Percentiles rank a stretch among this genome's conserved stretches.
phyloP scores from a whole-genome alignment of 1,140 invertebrate species.

The Mizuhopecten yessoensis region DNA sequence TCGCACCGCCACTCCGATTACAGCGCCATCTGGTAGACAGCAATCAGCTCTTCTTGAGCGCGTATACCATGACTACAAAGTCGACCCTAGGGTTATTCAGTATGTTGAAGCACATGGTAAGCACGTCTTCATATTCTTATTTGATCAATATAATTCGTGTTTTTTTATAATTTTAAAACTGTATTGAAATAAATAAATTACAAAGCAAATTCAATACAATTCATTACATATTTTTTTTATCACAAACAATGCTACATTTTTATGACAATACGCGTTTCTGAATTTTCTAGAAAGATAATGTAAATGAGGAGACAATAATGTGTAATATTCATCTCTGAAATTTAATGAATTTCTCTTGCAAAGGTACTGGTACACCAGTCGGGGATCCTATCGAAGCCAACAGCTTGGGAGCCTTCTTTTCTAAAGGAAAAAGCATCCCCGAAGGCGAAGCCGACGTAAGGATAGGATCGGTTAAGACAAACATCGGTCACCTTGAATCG shows the following conservation, averaged over 20 bases:
- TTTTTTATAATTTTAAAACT: no score
- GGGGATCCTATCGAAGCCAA: slow-evolving; percentile 69
- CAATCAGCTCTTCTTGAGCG: slow-evolving; percentile 53
- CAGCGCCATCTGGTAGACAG: slow-evolving; percentile 64
- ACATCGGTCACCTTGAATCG: slow-evolving; percentile 88
- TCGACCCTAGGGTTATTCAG: slow-evolving; percentile 49
- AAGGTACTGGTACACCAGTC: slow-evolving; percentile 69
- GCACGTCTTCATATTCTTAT: not conserved
- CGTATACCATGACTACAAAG: slow-evolving; percentile 45
- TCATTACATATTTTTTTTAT: no score
- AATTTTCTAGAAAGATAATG: no score
- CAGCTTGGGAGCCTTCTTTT: slow-evolving; percentile 48
- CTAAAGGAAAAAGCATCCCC: not conserved
- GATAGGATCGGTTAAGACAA: slow-evolving; percentile 78
- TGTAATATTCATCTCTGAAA: no score
- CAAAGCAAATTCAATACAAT: no score
- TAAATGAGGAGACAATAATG: no score
- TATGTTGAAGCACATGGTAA: slow-evolving; percentile 70
- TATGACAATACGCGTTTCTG: no score
- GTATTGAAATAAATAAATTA: no score
- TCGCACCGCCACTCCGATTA: slow-evolving; percentile 58
- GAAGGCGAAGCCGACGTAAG: slow-evolving; percentile 45
- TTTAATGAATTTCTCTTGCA: not conserved
- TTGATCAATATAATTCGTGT: no score
- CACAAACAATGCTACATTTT: no score